These are phyloP conservation scores for Pachycephus smyrnensis DNA, from an alignment of 2,888 invertebrate species.

Conservation along the genomic window DNA sequence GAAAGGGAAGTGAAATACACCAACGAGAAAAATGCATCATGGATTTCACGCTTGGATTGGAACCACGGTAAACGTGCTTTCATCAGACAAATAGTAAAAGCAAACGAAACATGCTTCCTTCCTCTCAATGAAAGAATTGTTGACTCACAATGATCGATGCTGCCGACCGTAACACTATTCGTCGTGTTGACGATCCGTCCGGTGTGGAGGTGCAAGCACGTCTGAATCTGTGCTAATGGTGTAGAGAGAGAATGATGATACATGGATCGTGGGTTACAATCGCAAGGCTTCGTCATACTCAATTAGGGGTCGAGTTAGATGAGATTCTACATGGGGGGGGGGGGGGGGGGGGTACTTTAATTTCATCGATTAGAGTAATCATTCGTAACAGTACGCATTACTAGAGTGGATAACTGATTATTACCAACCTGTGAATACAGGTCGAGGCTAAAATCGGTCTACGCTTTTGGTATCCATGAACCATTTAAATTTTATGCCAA, in stretches of 20 bases:
- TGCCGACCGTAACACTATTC: not conserved
- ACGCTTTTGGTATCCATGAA: not conserved
- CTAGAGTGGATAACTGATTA: not conserved
- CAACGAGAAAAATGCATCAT: not conserved
- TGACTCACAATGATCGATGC: not conserved
- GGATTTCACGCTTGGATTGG: not conserved
- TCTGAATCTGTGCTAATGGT: not conserved
- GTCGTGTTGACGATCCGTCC: not conserved
- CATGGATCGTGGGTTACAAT: not conserved
- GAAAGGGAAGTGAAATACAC: not conserved
- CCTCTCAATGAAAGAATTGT: not conserved
- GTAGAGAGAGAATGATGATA: not conserved
- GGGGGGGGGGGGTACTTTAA: not conserved
- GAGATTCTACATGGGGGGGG: not conserved
- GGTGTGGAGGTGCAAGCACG: not conserved
- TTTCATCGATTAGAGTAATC: not conserved
- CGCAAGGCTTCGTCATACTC: not conserved
- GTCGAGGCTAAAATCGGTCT: not conserved
- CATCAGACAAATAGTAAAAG: not conserved
- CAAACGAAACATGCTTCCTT: not conserved
- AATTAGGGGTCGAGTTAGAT: not conserved
- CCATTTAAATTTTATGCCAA: not conserved
- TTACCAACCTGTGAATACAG: not conserved
- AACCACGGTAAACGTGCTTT: not conserved
- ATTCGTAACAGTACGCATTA: not conserved